Evolutionary conservation across 2,797 vertebrate species (phyloP).

Genomic region (Limnodromus scolopaceus): DNA sequence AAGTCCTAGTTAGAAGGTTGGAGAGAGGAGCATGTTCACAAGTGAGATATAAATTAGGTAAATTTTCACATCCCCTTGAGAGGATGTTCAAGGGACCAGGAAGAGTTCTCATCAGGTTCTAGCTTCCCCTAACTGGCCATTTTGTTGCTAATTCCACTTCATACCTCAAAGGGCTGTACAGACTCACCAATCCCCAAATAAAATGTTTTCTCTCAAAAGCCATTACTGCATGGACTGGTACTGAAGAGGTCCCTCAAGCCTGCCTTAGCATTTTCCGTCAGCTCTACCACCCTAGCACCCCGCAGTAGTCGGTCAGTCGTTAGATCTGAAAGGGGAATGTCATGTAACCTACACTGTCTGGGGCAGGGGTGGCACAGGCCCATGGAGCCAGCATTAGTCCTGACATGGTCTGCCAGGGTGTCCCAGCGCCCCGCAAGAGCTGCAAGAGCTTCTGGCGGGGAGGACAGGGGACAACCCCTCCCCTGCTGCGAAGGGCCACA

Average conservation of each 20-base stretch:
- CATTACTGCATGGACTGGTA: background rate
- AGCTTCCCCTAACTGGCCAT: background rate
- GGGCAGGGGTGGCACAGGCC: background rate
- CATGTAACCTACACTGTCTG: background rate
- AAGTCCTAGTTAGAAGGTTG: background rate
- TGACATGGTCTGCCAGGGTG: background rate
- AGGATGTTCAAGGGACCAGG: background rate
- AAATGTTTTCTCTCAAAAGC: background rate
- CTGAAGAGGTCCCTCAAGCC: background rate
- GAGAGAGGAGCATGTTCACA: background rate
- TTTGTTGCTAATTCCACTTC: background rate
- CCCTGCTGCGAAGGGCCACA: background rate
- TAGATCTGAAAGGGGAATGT: background rate
- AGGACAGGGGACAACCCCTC: background rate
- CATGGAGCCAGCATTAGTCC: accelerated
- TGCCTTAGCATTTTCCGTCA: background rate
- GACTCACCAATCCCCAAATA: background rate
- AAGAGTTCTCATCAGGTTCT: background rate
- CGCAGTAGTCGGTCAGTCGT: background rate
- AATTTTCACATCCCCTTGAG: background rate
- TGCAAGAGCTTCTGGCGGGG: background rate
- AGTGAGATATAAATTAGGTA: background rate
- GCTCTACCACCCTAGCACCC: background rate
- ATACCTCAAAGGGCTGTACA: background rate
- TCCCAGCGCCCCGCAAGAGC: background rate